Conservation (phyloP, 2,797 vertebrate species). For the Columba guinea region DNA sequence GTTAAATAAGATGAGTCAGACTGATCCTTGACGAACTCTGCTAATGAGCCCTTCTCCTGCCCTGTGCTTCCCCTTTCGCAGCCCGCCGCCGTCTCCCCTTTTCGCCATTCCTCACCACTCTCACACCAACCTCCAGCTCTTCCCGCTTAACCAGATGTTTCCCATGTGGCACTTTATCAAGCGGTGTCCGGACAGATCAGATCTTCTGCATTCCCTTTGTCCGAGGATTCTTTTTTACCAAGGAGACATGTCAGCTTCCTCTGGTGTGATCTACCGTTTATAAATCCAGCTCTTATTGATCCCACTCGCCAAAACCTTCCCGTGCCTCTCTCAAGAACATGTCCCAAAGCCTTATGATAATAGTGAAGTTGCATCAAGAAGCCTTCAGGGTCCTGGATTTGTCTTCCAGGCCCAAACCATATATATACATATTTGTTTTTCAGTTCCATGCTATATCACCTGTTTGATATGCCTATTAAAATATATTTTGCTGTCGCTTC, state of each 20-base stretch:
- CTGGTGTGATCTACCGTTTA: background rate
- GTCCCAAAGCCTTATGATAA: conserved; percentile 7
- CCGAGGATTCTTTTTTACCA: background rate
- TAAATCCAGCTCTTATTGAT: background rate
- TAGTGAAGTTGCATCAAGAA: conserved; percentile 5
- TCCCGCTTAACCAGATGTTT: conserved; percentile 56
- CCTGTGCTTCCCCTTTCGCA: conserved; percentile 51
- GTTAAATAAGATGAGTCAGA: conserved; percentile 72
- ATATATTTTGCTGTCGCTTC: background rate
- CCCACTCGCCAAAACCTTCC: background rate
- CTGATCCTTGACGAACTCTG: conserved; percentile 57
- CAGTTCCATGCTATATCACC: background rate
- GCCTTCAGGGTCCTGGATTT: background rate
- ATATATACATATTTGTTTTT: background rate
- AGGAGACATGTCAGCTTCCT: background rate
- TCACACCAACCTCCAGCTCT: conserved; percentile 5
- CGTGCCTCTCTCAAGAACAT: background rate
- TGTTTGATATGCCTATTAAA: conserved; percentile 33
- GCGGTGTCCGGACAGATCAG: conserved; percentile 37
- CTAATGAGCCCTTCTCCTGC: conserved; percentile 70
- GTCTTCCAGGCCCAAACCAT: background rate
- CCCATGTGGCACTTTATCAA: conserved; percentile 40
- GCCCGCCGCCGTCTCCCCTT: conserved; percentile 50
- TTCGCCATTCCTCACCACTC: conserved; percentile 66
- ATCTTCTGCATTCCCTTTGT: conserved; percentile 14